A percentile compares a stretch with the other conserved stretches of the same genome.
Conservation (phyloP, 2,888 invertebrate genomes). For the Yponomeuta plumbellus region DNA sequence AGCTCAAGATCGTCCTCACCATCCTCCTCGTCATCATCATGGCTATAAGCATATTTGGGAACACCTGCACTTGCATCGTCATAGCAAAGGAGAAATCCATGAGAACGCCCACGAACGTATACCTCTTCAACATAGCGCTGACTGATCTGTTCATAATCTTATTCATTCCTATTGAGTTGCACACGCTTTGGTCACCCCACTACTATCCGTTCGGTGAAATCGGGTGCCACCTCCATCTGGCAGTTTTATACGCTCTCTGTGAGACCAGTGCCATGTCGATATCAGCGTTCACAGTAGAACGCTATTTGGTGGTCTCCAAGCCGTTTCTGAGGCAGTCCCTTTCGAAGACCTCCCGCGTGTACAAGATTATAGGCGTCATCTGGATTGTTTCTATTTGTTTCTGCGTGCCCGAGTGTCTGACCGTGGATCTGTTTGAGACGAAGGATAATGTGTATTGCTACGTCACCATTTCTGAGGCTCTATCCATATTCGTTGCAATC, state of each 20-base stretch:
- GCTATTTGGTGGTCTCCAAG: slow-evolving; percentile 89
- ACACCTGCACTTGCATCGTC: slow-evolving; percentile 85
- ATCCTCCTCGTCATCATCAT: slow-evolving; percentile 79
- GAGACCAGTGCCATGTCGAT: slow-evolving; percentile 90
- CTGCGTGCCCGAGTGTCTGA: slow-evolving; percentile 80
- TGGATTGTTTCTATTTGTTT: slow-evolving; percentile 85
- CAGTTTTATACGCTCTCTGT: slow-evolving; percentile 87
- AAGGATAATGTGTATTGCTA: slow-evolving; percentile 57
- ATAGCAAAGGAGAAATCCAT: slow-evolving; percentile 83
- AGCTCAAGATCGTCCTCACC: slow-evolving; percentile 69
- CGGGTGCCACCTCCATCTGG: slow-evolving; percentile 83
- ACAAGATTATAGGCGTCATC: slow-evolving; percentile 81
- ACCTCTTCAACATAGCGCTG: slow-evolving; percentile 85
- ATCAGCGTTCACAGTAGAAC: slow-evolving; percentile 90
- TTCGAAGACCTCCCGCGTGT: slow-evolving; percentile 85
- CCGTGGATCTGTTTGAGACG: slow-evolving; percentile 49
- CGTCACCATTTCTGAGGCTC: slow-evolving; percentile 39
- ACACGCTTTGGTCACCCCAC: slow-evolving; percentile 84
- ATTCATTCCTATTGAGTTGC: slow-evolving; percentile 87
- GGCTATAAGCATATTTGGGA: slow-evolving; percentile 83
- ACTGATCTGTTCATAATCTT: slow-evolving; percentile 84
- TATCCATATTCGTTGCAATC: slow-evolving; percentile 58
- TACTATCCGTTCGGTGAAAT: slow-evolving; percentile 85
- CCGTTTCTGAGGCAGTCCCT: slow-evolving; percentile 88
- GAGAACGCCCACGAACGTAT: slow-evolving; percentile 90